Evolutionary conservation across 2,888 invertebrate species (phyloP).

Genomic region (Trisateles emortualis): DNA sequence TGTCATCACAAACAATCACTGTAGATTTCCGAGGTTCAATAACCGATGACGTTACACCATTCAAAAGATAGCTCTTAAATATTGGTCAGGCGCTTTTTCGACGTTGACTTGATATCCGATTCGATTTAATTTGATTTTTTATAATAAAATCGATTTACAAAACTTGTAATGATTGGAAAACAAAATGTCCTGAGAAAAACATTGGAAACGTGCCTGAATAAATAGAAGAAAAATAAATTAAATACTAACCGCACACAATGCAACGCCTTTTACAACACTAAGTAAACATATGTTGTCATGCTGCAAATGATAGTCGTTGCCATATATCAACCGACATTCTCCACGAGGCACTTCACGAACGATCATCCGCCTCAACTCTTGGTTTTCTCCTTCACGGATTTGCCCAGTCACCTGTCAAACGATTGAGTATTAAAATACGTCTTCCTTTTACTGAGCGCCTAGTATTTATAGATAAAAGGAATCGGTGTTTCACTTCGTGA

Average conservation of each 20-base stretch:
- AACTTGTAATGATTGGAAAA: too few relatives aligned
- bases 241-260: constrained; percentile 75
- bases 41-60: too few relatives aligned
- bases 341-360: constrained; percentile 64
- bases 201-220: too few relatives aligned
- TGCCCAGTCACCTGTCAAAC: constrained; percentile 71
- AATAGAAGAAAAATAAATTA: background rate
- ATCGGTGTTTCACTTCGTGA: constrained; percentile 12
- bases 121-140: too few relatives aligned
- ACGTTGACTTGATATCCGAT: too few relatives aligned
- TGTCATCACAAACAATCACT: too few relatives aligned
- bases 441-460: constrained; percentile 24
- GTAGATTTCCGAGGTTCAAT: too few relatives aligned
- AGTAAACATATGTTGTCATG: constrained; percentile 77
- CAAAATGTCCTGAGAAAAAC: too few relatives aligned
- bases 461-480: constrained; percentile 39
- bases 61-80: too few relatives aligned
- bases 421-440: constrained; percentile 10
- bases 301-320: constrained; percentile 77
- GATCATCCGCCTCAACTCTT: constrained; percentile 80
- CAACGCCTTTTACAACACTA: constrained; percentile 72
- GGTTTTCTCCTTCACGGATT: constrained; percentile 78
- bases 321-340: constrained; percentile 71
- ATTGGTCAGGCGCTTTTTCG: too few relatives aligned
- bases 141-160: too few relatives aligned